Base-by-base conservation (phyloP, 1,140 invertebrate species). In the Coelopa frigida region DNA sequence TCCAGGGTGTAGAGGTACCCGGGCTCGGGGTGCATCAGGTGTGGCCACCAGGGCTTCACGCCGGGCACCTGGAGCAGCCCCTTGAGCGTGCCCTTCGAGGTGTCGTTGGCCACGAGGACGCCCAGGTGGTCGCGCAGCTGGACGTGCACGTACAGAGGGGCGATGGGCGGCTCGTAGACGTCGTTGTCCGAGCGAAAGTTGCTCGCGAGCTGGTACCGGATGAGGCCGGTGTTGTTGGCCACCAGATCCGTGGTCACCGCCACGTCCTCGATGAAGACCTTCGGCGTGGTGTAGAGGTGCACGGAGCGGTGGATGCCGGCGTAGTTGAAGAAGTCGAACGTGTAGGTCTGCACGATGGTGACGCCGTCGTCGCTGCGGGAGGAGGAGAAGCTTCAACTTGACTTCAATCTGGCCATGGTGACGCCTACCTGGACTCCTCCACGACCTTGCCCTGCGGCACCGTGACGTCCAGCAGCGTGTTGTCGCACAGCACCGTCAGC, bases 291-390 rank as follows among this genome's bases (percentile, higher is more conserved):
- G 61, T 93, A 90, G 1, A 98, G 59, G 52, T 84, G 77, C 14
- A 98, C 93, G 21, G 88, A 79, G 33, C 94, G 79, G 68, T 98
- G 89, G 44, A 98, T 95, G 2, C 94, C 94, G 5, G 94, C 94
- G 71, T 98, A 98, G 69, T 98, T 97, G 70, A 95, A 97, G 70
- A 98, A 98, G 66, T 98, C 95, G 67, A 98, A 97, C n/a, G 84
- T 84, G 48, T 92, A 88, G 7, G 77, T 75, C 60, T 94, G 88
- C n/a, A 81, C 68, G 46, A 82, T 79, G 37, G 77, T 77, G 1
- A 72, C 75, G 20, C 78, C 73, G 39, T 79, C 77, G 56, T 89
- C 82, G 46, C 77, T 82, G 15, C 27, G 8, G 14, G 46, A 15
- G 22, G 12, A 23, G 6, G 14, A 40, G 22, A 20, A 40, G 17